phyloP scores from a whole-genome alignment of 64 coral and sea anemone species.

The Cladopsammia gracilis region DNA sequence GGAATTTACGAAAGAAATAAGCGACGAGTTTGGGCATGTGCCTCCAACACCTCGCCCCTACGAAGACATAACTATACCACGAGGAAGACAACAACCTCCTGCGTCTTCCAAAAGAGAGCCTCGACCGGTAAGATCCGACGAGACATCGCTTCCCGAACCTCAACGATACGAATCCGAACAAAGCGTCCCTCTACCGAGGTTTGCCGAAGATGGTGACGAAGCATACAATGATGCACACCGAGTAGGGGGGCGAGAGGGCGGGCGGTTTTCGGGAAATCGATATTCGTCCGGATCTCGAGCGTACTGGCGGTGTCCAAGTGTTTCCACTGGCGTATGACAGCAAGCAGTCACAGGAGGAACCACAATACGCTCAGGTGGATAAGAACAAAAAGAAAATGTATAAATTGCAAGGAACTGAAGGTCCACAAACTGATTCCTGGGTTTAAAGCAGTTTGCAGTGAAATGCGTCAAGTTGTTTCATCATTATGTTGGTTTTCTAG shows the following conservation, averaged over 20 bases:
- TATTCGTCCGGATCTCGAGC: background rate
- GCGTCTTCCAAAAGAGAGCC: slow-evolving; percentile 25
- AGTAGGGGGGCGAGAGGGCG: slow-evolving; percentile 38
- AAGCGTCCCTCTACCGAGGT: slow-evolving; percentile 15
- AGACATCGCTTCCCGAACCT: slow-evolving; percentile 71
- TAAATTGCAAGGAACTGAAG: slow-evolving; percentile 54
- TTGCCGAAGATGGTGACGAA: slow-evolving; percentile 86
- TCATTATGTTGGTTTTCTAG: background rate
- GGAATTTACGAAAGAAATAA: slow-evolving; percentile 93
- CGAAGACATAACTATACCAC: slow-evolving; percentile 88
- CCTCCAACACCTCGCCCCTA: slow-evolving; percentile 78
- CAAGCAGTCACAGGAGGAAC: slow-evolving; percentile 52
- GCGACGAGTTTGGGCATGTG: slow-evolving; percentile 90
- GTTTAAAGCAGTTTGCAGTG: background rate
- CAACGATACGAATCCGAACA: slow-evolving; percentile 20
- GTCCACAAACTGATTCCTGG: slow-evolving; percentile 4
- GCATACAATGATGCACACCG: slow-evolving; percentile 65
- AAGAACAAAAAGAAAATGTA: slow-evolving; percentile 93
- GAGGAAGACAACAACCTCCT: slow-evolving; percentile 45
- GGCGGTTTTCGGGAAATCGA: slow-evolving; percentile 71
- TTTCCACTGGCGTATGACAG: slow-evolving; percentile 72
- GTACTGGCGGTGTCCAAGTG: background rate
- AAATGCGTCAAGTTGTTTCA: background rate
- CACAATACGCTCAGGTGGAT: slow-evolving; percentile 77
- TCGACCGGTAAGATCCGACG: slow-evolving; percentile 68